These are phyloP conservation scores for Platorchestia sp. DNA, from an alignment of 1,140 invertebrate genomes.

Conservation along the genomic window DNA sequence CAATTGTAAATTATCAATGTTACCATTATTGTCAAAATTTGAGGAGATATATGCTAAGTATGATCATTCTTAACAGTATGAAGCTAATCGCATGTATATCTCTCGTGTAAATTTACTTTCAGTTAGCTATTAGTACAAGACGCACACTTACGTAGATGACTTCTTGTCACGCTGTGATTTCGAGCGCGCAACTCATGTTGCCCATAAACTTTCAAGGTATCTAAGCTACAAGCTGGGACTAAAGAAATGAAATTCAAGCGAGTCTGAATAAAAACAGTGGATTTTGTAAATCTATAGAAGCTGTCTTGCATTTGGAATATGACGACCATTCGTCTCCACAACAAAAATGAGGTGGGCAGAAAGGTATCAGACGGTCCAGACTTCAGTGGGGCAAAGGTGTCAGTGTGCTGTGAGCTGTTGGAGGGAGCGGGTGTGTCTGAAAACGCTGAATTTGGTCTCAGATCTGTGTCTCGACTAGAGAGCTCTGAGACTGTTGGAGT, in stretches of 20 bases:
- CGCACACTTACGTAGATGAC: background rate
- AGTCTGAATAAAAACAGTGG: background rate
- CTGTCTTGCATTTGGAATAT: background rate
- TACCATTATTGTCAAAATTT: background rate
- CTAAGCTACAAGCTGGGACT: background rate
- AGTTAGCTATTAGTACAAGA: background rate
- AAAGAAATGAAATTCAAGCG: background rate
- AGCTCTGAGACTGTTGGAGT: background rate
- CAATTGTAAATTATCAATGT: background rate
- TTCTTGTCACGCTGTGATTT: background rate
- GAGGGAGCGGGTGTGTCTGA: background rate
- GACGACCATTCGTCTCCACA: background rate
- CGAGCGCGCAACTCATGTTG: background rate
- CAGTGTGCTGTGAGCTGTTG: background rate
- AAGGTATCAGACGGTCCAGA: background rate
- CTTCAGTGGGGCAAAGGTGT: background rate
- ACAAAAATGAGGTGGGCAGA: background rate
- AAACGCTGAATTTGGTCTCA: background rate
- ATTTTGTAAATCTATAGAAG: background rate
- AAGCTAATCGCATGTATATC: background rate
- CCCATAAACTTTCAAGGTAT: background rate
- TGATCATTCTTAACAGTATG: background rate
- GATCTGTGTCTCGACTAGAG: background rate
- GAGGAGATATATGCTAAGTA: background rate
- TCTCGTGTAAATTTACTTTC: background rate